A percentile compares a stretch with the other conserved stretches of the same genome.
These are phyloP conservation scores for Dichetophora obliterata DNA, from an alignment of 2,888 invertebrate genomes.

Conservation along the genomic window DNA sequence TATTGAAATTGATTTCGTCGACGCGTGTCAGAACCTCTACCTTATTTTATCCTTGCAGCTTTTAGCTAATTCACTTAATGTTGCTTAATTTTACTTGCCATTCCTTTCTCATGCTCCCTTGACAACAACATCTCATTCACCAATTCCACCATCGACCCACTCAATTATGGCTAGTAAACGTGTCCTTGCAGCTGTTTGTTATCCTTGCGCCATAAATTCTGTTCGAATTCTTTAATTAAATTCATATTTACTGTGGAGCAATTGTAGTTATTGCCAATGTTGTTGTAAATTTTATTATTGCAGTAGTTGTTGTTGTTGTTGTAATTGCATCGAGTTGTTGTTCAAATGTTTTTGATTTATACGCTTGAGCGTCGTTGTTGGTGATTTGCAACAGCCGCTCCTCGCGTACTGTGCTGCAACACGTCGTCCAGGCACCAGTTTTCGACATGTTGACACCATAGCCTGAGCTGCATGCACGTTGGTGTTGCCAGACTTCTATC, in stretches of 20 bases:
- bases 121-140: background rate
- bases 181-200: slow-evolving; percentile 14
- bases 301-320: slow-evolving; percentile 6
- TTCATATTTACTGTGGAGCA: slow-evolving; percentile 57
- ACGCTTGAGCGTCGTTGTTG: slow-evolving; percentile 43
- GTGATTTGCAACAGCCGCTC: slow-evolving; percentile 45
- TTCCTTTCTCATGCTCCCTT: background rate
- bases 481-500: no score
- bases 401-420: background rate
- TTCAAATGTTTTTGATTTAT: slow-evolving; percentile 48
- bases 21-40: slow-evolving; percentile 3
- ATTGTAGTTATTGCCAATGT: background rate
- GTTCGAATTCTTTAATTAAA: slow-evolving; percentile 62
- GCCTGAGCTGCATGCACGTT: no score
- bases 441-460: no score
- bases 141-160: background rate
- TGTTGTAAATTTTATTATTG: slow-evolving; percentile 2
- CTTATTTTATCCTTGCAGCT: background rate
- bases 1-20: slow-evolving; percentile 24
- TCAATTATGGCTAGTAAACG: background rate
- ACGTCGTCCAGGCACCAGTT: background rate
- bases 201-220: slow-evolving; percentile 54
- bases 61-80: slow-evolving; percentile 18
- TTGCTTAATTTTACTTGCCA: slow-evolving; percentile 1
- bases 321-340: slow-evolving; percentile 20